Conservation (phyloP, 2,797 vertebrate species). For the Sternotherus odoratus region DNA sequence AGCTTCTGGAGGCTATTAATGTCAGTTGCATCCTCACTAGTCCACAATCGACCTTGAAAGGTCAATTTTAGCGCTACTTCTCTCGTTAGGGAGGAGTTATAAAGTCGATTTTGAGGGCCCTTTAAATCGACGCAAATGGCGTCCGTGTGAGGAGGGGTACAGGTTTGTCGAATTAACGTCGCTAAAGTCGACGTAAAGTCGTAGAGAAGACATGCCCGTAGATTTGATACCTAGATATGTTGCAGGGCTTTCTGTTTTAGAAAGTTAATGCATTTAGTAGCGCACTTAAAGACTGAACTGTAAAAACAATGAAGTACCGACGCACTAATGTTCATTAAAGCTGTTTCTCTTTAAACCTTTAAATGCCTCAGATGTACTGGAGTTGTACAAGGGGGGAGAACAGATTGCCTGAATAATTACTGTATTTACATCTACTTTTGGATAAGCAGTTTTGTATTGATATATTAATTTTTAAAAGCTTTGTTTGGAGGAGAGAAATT, state of each 20-base stretch:
- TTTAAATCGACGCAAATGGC: too few relatives aligned
- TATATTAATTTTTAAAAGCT: not conserved
- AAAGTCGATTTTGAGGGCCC: too few relatives aligned
- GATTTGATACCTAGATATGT: not conserved
- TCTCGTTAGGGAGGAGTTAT: too few relatives aligned
- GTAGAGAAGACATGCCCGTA: too few relatives aligned
- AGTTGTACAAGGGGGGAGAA: not conserved
- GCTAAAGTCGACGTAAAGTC: too few relatives aligned
- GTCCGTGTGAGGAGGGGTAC: too few relatives aligned
- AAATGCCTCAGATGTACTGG: not conserved
- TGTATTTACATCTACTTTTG: not conserved
- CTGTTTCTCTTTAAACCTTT: not conserved
- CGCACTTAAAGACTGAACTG: too few relatives aligned
- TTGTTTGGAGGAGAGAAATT: slow-evolving; percentile 45
- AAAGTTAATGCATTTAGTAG: not conserved
- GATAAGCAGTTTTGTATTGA: not conserved
- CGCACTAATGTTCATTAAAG: not conserved
- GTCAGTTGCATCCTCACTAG: too few relatives aligned
- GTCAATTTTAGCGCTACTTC: too few relatives aligned
- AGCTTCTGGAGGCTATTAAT: too few relatives aligned
- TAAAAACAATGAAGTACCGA: not conserved
- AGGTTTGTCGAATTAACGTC: too few relatives aligned
- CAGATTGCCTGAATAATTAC: not conserved
- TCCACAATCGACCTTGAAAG: too few relatives aligned
- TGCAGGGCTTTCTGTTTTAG: not conserved